phyloP scores from a whole-genome alignment of 2,113 vertebrate species.

The Callipepla californica region DNA sequence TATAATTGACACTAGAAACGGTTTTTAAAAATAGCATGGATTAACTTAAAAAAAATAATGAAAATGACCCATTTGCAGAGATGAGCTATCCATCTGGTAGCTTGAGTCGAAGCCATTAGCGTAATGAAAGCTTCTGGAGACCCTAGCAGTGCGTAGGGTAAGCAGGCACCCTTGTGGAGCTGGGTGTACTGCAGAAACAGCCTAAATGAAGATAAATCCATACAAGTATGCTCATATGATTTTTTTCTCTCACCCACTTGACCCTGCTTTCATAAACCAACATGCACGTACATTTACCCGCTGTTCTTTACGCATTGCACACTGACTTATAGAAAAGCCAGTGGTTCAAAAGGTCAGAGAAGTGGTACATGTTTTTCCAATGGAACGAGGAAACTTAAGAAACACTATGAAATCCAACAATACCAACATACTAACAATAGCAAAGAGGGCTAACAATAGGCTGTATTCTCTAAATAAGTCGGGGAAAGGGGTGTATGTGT shows the following conservation, averaged over 20 bases:
- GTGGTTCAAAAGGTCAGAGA: background rate
- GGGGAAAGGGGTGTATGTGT: background rate
- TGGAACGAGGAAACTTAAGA: background rate
- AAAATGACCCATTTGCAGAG: background rate
- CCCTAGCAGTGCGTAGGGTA: background rate
- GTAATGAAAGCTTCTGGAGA: background rate
- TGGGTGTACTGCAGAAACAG: background rate
- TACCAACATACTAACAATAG: background rate
- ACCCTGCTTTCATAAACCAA: background rate
- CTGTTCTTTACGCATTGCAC: background rate
- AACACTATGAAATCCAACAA: background rate
- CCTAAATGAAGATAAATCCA: background rate
- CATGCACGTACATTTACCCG: background rate
- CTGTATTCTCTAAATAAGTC: background rate
- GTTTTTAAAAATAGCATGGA: background rate
- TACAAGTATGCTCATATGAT: background rate
- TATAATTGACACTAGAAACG: background rate
- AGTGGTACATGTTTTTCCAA: background rate
- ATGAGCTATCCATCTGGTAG: background rate
- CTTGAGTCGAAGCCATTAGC: background rate
- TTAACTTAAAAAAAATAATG: background rate
- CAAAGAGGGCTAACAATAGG: background rate
- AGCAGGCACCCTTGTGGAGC: background rate
- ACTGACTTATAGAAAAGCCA: background rate
- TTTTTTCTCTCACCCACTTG: background rate